phyloP scores from a whole-genome alignment of 2,888 invertebrate genomes.

The Xestia c-nigrum region DNA sequence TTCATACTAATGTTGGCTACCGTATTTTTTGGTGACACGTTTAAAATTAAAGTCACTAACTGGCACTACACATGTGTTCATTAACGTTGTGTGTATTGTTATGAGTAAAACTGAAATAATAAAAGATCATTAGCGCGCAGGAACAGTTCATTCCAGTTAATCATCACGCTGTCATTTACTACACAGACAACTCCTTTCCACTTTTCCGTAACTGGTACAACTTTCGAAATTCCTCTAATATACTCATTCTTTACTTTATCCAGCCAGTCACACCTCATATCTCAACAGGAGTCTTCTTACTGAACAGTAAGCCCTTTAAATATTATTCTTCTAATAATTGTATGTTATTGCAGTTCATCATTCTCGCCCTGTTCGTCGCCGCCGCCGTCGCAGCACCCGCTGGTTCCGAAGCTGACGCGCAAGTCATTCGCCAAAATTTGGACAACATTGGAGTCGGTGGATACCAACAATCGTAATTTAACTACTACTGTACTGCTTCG shows the following conservation, averaged over 20 bases:
- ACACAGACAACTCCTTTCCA: too few relatives aligned
- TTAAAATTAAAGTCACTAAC: neutral
- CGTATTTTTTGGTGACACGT: constrained; percentile 5
- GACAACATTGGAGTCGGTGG: constrained; percentile 82
- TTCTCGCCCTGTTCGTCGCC: constrained; percentile 78
- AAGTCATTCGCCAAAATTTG: too few relatives aligned
- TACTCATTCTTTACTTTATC: neutral
- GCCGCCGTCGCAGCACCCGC: constrained; percentile 75
- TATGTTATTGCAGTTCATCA: constrained; percentile 75
- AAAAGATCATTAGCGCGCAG: neutral
- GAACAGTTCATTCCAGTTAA: too few relatives aligned
- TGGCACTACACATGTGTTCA: too few relatives aligned
- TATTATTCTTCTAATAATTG: neutral
- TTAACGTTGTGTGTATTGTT: neutral
- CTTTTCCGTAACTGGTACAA: too few relatives aligned
- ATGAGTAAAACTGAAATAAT: neutral
- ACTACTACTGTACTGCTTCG: constrained; percentile 11
- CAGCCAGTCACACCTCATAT: neutral
- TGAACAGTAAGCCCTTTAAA: neutral
- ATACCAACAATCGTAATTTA: too few relatives aligned
- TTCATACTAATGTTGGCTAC: constrained; percentile 7
- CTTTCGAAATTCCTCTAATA: neutral
- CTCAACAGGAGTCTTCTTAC: neutral
- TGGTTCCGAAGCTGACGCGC: constrained; percentile 66
- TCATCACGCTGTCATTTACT: too few relatives aligned